Evolutionary conservation across 2,797 vertebrate genomes (phyloP).

Genomic region (Petrocephalus schoutedeni): DNA sequence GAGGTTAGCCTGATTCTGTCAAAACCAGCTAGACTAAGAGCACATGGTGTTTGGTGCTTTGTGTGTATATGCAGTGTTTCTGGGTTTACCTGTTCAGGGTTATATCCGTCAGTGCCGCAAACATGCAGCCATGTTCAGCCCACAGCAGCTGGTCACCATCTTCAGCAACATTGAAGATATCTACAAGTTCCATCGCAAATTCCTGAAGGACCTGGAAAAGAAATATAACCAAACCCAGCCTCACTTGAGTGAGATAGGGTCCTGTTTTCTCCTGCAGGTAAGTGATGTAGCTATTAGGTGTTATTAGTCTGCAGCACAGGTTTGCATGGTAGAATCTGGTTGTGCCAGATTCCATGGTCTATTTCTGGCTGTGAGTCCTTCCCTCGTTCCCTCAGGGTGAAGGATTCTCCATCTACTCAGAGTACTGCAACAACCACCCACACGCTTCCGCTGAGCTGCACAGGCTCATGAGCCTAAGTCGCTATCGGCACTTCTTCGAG

Average conservation of each 20-base stretch:
- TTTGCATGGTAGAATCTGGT: neutral
- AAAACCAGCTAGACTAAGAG: neutral
- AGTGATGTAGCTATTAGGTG: neutral
- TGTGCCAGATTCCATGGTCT: neutral
- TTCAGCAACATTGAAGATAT: constrained; percentile 99
- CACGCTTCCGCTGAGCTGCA: constrained; percentile 79
- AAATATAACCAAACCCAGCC: constrained; percentile 89
- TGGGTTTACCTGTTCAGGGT: constrained; percentile 61
- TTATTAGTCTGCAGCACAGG: neutral
- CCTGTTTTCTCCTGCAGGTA: constrained; percentile 91
- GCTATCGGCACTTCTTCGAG: constrained; percentile 95
- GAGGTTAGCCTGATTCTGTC: constrained; percentile 63
- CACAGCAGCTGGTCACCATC: constrained; percentile 81
- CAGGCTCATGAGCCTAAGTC: constrained; percentile 82
- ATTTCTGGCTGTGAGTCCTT: neutral
- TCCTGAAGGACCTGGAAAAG: constrained; percentile 88
- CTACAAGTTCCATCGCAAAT: constrained; percentile 93
- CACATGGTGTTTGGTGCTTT: neutral
- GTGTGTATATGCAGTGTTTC: neutral
- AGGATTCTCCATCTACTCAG: constrained; percentile 92
- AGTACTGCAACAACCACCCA: constrained; percentile 96
- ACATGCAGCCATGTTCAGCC: constrained; percentile 87
- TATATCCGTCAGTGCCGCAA: constrained; percentile 96
- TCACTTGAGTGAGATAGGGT: constrained; percentile 91
- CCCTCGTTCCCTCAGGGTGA: constrained; percentile 59